Evolutionary conservation across 1,140 invertebrate species (phyloP), one percentile per base, ranked within the genome.

Genomic region (Drosophila simulans): DNA sequence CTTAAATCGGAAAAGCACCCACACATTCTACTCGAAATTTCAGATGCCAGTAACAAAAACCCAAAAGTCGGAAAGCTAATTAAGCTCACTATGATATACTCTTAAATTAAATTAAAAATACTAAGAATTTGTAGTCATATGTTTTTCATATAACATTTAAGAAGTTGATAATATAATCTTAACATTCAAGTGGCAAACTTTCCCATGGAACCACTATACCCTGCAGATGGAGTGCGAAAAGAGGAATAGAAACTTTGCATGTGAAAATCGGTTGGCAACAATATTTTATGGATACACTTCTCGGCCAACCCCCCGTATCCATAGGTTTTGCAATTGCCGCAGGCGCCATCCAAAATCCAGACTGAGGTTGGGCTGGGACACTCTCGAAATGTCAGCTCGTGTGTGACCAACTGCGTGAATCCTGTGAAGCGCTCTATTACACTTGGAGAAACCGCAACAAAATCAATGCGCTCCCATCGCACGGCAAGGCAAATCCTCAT

Each of bases 201-300:
- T 4, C 10, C 3, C 0, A 5, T 15, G 15, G 15, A 43, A 25
- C 5, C 13, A 0, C 0, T 4, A 34, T 43, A 15, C 27, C 53
- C 59, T 12, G 7, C 10, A 0, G 37, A 3, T 20, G 39, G 11
- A 17, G 11, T 25, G 43, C 40, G 42, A 48, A 39, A 57, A 73
- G 51, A 54, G 54, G 31, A 49, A 48, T 55, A 25, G 27, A 69
- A 69, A 48, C 51, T 56, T 73, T 80, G 82, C 84, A 85, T 85
- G 73, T 59, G 68, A 74, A 85, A 85, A 80, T 86, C 64, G 17
- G 51, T 75, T 81, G 77, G 49, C 75, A 81, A 63, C 70, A 82
- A 88, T 86, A 86, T 79, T 82, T 82, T 81, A 79, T 78, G 77
- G 43, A 86, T 68, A 80, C 66, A 48, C 45, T 52, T n/a, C 37